phyloP scores from a whole-genome alignment of 2,888 invertebrate species.

The Pedicia rivosa region DNA sequence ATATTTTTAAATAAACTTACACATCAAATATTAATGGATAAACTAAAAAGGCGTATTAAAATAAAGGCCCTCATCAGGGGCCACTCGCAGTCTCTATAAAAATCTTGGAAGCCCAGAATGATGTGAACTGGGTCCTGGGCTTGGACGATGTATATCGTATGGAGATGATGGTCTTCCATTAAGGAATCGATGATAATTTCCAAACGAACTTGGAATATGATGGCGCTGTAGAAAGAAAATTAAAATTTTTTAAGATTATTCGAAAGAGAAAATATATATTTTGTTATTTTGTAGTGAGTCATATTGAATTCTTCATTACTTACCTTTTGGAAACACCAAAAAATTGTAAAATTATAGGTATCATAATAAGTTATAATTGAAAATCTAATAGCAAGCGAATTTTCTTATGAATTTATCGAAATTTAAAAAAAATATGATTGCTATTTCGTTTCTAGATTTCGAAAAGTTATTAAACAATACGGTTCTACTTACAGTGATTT shows the following conservation, averaged over 20 bases:
- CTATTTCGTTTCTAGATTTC: too few species aligned
- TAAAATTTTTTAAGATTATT: neutral
- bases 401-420: neutral
- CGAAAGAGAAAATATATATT: too few species aligned
- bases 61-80: conserved; percentile 29
- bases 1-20: too few species aligned
- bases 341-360: too few species aligned
- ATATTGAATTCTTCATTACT: too few species aligned
- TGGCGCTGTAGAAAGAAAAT: conserved; percentile 20
- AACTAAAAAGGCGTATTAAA: conserved; percentile 30
- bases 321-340: too few species aligned
- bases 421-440: neutral
- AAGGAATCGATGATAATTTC: conserved; percentile 28
- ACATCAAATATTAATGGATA: neutral
- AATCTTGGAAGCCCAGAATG: conserved; percentile 31
- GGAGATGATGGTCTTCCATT: conserved; percentile 27
- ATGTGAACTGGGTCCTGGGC: conserved; percentile 19
- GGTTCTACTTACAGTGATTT: too few species aligned
- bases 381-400: too few species aligned
- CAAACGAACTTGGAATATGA: conserved; percentile 19
- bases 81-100: conserved; percentile 31
- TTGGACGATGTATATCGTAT: conserved; percentile 27
- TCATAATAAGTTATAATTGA: too few species aligned
- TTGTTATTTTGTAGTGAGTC: too few species aligned
- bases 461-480: too few species aligned